Conservation (phyloP, 2,113 vertebrate genomes). For the Myotis lucifugus region DNA sequence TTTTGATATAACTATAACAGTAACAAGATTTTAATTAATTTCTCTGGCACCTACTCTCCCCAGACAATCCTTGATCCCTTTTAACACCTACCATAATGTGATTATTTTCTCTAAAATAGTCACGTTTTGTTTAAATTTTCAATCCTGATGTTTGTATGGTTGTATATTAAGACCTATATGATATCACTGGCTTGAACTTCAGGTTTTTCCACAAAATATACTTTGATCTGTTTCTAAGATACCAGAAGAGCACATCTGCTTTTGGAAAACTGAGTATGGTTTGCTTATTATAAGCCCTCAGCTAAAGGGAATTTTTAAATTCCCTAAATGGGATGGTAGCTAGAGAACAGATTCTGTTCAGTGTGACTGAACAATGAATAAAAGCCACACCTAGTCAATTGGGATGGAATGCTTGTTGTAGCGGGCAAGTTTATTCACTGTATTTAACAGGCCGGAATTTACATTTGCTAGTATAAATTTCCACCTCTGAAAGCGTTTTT, state of each 20-base stretch:
- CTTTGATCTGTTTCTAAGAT: slow-evolving; percentile 65
- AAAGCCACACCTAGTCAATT: slow-evolving; percentile 67
- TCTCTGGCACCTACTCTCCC: background rate
- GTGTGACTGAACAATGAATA: slow-evolving; percentile 63
- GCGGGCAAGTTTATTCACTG: slow-evolving; percentile 37
- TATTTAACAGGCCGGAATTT: slow-evolving; percentile 55
- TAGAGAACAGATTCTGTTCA: slow-evolving; percentile 73
- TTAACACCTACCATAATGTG: background rate
- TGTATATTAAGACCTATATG: slow-evolving; percentile 50
- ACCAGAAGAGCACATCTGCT: slow-evolving; percentile 59
- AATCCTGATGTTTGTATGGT: slow-evolving; percentile 7
- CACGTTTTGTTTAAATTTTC: slow-evolving; percentile 54
- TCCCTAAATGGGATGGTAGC: slow-evolving; percentile 77
- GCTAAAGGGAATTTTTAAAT: slow-evolving; percentile 80
- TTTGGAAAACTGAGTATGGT: slow-evolving; percentile 67
- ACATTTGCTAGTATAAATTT: slow-evolving; percentile 43
- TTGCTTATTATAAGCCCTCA: slow-evolving; percentile 80
- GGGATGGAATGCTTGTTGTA: slow-evolving; percentile 21
- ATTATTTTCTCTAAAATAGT: slow-evolving; percentile 27
- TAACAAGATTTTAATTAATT: slow-evolving; percentile 41
- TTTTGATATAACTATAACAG: slow-evolving; percentile 4
- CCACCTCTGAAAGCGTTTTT: slow-evolving; percentile 51
- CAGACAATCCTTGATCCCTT: slow-evolving; percentile 14
- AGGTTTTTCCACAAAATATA: slow-evolving; percentile 54
- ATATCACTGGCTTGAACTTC: slow-evolving; percentile 59